These are phyloP conservation scores for Plagodis pulveraria DNA, from an alignment of 2,888 invertebrate genomes.

Conservation along the genomic window DNA sequence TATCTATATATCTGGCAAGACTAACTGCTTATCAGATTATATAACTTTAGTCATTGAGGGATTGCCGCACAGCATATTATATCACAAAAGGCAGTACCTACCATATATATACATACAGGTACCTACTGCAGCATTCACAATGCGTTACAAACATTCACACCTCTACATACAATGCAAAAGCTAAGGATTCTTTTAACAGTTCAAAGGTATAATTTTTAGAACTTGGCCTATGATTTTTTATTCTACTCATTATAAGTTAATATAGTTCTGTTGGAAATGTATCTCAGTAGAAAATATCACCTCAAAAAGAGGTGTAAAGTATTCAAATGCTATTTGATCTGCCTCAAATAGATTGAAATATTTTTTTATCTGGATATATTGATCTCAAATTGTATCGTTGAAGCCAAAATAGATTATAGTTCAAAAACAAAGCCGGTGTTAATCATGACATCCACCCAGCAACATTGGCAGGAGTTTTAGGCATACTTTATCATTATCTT, in stretches of 20 bases:
- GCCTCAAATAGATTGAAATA: too few species aligned
- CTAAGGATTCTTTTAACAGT: neutral
- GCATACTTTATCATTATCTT: neutral
- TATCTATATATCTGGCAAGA: constrained; percentile 30
- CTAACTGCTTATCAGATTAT: constrained; percentile 37
- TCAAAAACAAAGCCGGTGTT: too few species aligned
- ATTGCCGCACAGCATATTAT: constrained; percentile 12
- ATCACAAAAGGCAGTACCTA: constrained; percentile 18
- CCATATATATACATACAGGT: neutral
- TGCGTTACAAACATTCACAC: constrained; percentile 9
- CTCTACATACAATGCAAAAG: neutral
- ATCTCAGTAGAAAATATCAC: too few species aligned
- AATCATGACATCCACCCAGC: neutral
- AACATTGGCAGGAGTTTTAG: constrained; percentile 11
- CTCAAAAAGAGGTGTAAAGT: too few species aligned
- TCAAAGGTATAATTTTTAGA: neutral
- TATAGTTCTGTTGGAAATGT: too few species aligned
- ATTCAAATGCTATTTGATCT: too few species aligned
- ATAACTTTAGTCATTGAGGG: constrained; percentile 2
- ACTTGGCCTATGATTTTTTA: neutral
- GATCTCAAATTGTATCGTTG: too few species aligned
- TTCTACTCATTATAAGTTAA: too few species aligned
- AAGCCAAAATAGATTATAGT: too few species aligned
- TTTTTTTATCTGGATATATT: too few species aligned
- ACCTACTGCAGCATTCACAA: constrained; percentile 21